A percentile compares a stretch with the other conserved stretches of the same genome.
Conservation (phyloP, 1,140 invertebrate species). For the Mylabris phalerata region DNA sequence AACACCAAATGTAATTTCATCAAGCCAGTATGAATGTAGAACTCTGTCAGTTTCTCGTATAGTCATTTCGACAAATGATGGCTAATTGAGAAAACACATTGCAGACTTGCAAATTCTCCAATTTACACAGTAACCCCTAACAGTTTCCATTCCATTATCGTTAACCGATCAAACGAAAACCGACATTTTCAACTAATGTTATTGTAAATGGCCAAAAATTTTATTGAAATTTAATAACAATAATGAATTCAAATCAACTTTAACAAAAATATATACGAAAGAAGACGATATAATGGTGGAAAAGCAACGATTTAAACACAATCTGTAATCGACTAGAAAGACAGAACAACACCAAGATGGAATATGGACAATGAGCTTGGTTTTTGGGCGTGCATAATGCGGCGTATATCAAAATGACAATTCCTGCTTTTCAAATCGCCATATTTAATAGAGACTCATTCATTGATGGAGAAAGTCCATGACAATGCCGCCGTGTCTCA, state of each 20-base stretch:
- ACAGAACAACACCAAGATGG: constrained; percentile 9
- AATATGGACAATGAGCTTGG: constrained; percentile 17
- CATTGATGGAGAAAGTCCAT: constrained; percentile 32
- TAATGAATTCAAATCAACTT: too few species aligned
- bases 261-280: too few species aligned
- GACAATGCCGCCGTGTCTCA: constrained; percentile 35
- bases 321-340: constrained; percentile 13
- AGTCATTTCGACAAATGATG: constrained; percentile 7
- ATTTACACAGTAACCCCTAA: neutral
- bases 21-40: too few species aligned
- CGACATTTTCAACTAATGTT: too few species aligned
- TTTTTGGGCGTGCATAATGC: constrained; percentile 31
- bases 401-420: constrained; percentile 36
- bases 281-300: neutral
- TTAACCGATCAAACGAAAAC: too few species aligned
- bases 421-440: constrained; percentile 32
- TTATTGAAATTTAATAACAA: too few species aligned
- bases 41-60: too few species aligned
- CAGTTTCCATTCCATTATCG: too few species aligned
- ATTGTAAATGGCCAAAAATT: too few species aligned
- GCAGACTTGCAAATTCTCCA: neutral
- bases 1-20: too few species aligned
- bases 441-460: constrained; percentile 37
- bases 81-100: neutral
- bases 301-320: constrained; percentile 6